phyloP scores from a whole-genome alignment of 2,797 vertebrate genomes.

The Agapornis canus region DNA sequence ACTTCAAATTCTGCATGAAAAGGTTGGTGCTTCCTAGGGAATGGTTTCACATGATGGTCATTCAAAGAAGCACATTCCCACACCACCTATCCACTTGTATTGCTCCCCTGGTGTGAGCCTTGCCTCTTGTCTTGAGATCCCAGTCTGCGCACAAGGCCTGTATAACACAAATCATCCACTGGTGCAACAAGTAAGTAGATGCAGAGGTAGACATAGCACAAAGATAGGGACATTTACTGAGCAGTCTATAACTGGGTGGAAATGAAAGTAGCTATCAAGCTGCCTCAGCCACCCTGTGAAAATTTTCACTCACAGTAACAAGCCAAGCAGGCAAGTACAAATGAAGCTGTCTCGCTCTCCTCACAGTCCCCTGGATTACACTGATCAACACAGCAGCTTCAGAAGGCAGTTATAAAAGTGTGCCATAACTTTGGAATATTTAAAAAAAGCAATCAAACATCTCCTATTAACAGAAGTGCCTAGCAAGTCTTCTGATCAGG shows the following conservation, averaged over 20 bases:
- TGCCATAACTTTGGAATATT: neutral
- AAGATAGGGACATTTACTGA: neutral
- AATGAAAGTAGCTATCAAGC: neutral
- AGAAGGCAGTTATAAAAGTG: neutral
- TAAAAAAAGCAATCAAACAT: neutral
- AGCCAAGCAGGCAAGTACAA: neutral
- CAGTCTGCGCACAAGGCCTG: neutral
- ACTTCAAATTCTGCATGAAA: neutral
- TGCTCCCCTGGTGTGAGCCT: neutral
- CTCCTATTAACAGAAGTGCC: neutral
- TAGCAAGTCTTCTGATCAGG: neutral
- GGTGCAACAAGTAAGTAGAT: neutral
- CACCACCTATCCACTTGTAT: fast-evolving
- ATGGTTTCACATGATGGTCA: neutral
- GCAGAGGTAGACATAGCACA: neutral
- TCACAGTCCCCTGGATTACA: neutral
- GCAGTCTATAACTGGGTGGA: neutral
- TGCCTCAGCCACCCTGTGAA: neutral
- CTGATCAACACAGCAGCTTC: neutral
- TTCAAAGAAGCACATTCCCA: neutral
- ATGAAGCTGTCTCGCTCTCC: neutral
- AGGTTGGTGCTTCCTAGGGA: neutral
- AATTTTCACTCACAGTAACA: neutral
- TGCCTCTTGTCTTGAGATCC: neutral
- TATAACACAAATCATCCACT: neutral